Evolutionary conservation across 2,113 vertebrate genomes (phyloP).

Genomic region (Paralichthys olivaceus): DNA sequence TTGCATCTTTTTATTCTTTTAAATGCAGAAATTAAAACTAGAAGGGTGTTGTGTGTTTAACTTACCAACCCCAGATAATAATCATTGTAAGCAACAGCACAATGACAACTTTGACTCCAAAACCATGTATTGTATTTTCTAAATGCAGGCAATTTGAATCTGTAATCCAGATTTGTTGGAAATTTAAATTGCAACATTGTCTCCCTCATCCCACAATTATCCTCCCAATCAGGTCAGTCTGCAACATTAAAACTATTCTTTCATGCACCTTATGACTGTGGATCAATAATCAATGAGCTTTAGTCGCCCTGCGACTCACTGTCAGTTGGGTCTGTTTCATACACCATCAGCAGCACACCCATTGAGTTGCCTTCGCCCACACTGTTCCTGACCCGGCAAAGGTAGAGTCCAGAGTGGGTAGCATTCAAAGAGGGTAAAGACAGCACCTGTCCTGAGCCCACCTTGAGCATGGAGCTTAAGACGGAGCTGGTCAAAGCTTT

Average conservation of each 20-base stretch:
- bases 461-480: constrained; percentile 22
- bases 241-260: no score
- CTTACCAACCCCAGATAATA: constrained; percentile 54
- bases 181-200: no score
- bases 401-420: constrained; percentile 47
- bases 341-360: constrained; percentile 26
- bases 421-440: constrained; percentile 27
- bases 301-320: constrained; percentile 9
- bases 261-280: background rate
- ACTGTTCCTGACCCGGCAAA: constrained; percentile 54
- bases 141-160: background rate
- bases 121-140: no score
- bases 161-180: no score
- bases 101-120: constrained; percentile 25
- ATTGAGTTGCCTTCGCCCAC: constrained; percentile 51
- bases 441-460: constrained; percentile 59
- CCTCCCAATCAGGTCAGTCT: background rate
- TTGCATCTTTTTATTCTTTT: no score
- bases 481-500: background rate
- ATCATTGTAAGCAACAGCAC: constrained; percentile 29
- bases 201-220: no score
- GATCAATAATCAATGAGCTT: background rate
- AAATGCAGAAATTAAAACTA: background rate
- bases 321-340: background rate
- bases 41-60: background rate